A percentile compares a stretch with the other conserved stretches of the same genome.
These are phyloP conservation scores for Goniozus legneri DNA, from an alignment of 1,140 invertebrate genomes.

Conservation along the genomic window DNA sequence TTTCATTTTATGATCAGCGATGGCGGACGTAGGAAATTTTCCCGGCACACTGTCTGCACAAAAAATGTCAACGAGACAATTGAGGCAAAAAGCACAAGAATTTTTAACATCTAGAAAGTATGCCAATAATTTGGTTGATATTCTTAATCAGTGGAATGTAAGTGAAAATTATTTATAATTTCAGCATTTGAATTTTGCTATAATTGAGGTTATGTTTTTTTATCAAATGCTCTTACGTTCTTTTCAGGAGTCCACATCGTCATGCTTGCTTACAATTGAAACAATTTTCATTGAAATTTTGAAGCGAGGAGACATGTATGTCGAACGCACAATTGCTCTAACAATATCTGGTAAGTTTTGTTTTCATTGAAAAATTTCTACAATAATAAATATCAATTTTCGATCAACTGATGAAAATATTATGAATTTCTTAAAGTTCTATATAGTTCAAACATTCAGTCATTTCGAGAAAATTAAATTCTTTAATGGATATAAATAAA, in stretches of 20 bases:
- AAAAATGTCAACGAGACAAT: constrained; percentile 52
- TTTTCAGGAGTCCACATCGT: constrained; percentile 50
- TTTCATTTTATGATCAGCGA: constrained; percentile 4
- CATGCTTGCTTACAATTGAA: constrained; percentile 63
- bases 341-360: constrained; percentile 38
- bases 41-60: constrained; percentile 23
- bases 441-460: too few relatives aligned
- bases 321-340: constrained; percentile 47
- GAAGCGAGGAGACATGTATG: constrained; percentile 60
- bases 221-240: constrained; percentile 16
- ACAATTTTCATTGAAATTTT: constrained; percentile 66
- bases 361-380: too few relatives aligned
- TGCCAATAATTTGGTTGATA: constrained; percentile 62
- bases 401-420: too few relatives aligned
- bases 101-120: constrained; percentile 63
- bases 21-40: constrained; percentile 22
- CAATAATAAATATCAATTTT: too few relatives aligned
- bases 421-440: too few relatives aligned
- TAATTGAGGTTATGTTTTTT: constrained; percentile 26
- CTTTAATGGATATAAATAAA: too few relatives aligned
- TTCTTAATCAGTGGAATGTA: constrained; percentile 63
- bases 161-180: constrained; percentile 24
- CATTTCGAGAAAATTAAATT: too few relatives aligned
- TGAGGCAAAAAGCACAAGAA: constrained; percentile 64
- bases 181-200: too few relatives aligned